Evolutionary conservation across 2,113 vertebrate species (phyloP).

Genomic region (Vulpes ferrilata): DNA sequence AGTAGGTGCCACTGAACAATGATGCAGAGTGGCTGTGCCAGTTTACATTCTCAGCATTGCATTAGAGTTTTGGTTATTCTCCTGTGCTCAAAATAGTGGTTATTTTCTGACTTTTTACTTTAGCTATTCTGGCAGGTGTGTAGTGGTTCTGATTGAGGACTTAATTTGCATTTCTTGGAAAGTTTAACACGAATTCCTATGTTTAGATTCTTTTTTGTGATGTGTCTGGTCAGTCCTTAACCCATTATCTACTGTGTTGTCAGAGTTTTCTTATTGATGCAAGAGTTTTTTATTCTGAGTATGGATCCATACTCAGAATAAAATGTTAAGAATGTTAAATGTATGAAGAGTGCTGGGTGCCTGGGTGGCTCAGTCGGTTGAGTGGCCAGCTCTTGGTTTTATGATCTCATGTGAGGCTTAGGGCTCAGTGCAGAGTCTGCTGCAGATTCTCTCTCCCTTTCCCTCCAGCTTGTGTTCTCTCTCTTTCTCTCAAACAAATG

Average conservation of each 20-base stretch:
- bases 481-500: neutral
- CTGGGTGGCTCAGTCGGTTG: neutral
- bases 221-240: neutral
- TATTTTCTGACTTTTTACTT: neutral
- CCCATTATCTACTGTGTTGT: neutral
- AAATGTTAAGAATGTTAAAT: neutral
- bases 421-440: neutral
- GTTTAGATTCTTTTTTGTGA: neutral
- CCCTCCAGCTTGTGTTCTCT: neutral
- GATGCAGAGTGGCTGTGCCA: no score
- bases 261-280: neutral
- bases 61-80: neutral
- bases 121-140: neutral
- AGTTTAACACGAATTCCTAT: neutral
- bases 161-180: neutral
- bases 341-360: neutral
- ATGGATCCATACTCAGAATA: neutral
- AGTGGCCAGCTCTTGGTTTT: neutral
- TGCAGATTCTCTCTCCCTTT: neutral
- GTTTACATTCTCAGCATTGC: neutral
- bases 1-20: neutral
- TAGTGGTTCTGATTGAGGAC: neutral
- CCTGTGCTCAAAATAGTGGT: neutral
- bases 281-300: neutral
- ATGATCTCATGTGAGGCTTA: neutral